Base-by-base conservation (phyloP, 2,888 invertebrate genomes). In the Scaptodrosophila latifasciaeformis region DNA sequence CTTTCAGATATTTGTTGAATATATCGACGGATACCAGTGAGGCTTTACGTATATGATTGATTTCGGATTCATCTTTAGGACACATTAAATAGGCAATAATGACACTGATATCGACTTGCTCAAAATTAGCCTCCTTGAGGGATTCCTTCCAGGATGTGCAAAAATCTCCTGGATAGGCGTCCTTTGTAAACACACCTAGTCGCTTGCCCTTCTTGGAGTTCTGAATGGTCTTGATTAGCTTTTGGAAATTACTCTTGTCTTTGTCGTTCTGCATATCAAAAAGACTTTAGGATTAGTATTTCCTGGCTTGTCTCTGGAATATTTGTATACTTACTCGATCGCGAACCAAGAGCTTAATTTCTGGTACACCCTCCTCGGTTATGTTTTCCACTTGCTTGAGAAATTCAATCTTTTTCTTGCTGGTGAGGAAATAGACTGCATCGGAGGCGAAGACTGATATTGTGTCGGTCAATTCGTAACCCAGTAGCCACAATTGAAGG, bases 401-500 rank as follows among this genome's bases (percentile, higher is more conserved):
- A 86, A 98, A 99, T 78, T 99, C 98, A 62, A 97, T 96, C 87
- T 99, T 99, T 88, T 98, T 98, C 87, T 97, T 98, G 83, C 97
- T 97, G 1, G 97, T 96, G 54, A 99, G 88, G 81, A 99, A 96
- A 82, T 93, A 92, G 62, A 98, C 93, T 31, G 91, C 91, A 39
- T 93, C 91, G 70, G 95, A 92, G 34, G 96, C 93, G 61, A 99
- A 89, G 5, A 99, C 92, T 88, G 96, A 94, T 50, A 99, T 92
- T 0, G 97, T 98, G 84, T 99, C 99, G 0, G 96, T 94, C 47
- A 99, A 88, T 85, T 99, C 99, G 85, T 99, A 98, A 46, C 97
- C 97, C 84, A 99, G 92, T 48, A 99, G 90, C 99, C 99, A 99
- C 52, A 94, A 95, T 94, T 99, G 98, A 66, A 99, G 88, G 13